These are phyloP conservation scores for Brachypterus glaber DNA, from an alignment of 2,888 invertebrate genomes.

Conservation along the genomic window DNA sequence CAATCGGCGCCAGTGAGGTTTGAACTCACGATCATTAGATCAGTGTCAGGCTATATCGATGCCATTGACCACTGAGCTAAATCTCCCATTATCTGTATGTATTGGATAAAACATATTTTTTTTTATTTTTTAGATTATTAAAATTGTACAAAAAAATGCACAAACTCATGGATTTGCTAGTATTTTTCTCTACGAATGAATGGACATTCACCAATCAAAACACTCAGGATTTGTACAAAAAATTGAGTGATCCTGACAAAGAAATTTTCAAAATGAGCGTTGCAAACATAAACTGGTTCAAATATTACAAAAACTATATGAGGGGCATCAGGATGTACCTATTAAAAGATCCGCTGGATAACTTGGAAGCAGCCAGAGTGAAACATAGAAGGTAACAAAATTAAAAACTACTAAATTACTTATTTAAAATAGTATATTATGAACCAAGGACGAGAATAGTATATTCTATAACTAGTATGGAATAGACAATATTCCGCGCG, in stretches of 20 bases:
- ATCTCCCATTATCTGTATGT: no score
- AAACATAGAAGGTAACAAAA: conserved; percentile 19
- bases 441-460: no score
- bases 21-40: no score
- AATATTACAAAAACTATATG: conserved; percentile 59
- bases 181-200: conserved; percentile 64
- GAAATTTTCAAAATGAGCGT: conserved; percentile 67
- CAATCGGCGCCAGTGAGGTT: no score
- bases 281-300: conserved; percentile 58
- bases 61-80: no score
- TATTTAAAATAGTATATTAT: no score
- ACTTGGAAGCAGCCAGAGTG: conserved; percentile 37
- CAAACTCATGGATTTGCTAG: conserved; percentile 61
- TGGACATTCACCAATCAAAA: conserved; percentile 63
- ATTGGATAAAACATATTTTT: no score
- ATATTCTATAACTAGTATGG: no score
- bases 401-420: background rate
- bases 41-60: no score
- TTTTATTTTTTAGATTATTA: conserved; percentile 60
- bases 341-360: conserved; percentile 65
- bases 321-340: conserved; percentile 65
- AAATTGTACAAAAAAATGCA: conserved; percentile 72
- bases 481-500: no score
- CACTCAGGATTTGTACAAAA: conserved; percentile 50
- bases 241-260: conserved; percentile 42